These are phyloP conservation scores for Nephrocerus scutellatus DNA, from an alignment of 2,888 invertebrate species.

Conservation along the genomic window DNA sequence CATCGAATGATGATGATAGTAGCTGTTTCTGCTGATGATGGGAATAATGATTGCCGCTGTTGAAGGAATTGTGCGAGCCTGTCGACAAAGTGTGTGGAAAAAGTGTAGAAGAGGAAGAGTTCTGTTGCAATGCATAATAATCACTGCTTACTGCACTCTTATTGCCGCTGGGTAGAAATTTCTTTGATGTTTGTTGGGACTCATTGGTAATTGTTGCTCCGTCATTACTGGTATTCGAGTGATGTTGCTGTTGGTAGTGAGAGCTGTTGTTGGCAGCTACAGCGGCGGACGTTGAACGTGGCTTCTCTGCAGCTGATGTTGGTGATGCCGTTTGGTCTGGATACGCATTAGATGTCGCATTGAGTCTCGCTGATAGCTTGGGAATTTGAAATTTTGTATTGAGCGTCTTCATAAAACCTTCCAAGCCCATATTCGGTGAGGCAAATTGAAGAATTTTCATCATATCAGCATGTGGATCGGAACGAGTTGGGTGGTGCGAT, in stretches of 20 bases:
- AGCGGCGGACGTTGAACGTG: constrained; percentile 12
- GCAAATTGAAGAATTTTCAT: constrained; percentile 53
- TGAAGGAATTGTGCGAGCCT: no score
- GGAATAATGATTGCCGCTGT: no score
- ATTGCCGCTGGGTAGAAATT: no score
- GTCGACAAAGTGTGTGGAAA: no score
- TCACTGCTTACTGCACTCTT: no score
- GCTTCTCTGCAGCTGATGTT: constrained; percentile 4
- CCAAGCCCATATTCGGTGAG: constrained; percentile 57
- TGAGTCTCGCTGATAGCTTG: constrained; percentile 58
- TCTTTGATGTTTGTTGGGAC: no score
- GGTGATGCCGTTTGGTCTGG: constrained; percentile 13
- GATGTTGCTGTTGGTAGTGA: constrained; percentile 13
- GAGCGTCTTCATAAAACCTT: constrained; percentile 68
- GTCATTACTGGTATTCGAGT: constrained; percentile 19
- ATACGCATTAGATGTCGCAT: constrained; percentile 16
- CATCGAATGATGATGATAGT: no score
- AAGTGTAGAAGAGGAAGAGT: no score
- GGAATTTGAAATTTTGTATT: constrained; percentile 84
- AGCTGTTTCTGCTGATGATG: no score
- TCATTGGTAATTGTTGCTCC: no score
- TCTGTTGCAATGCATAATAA: no score
- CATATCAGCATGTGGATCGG: constrained; percentile 42
- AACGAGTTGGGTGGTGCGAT: constrained; percentile 37
- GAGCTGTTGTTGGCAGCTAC: constrained; percentile 18